Percentiles rank a stretch among this genome's conserved stretches.
Evolutionary conservation across 2,797 vertebrate genomes (phyloP).

Genomic region (Dryobates pubescens): DNA sequence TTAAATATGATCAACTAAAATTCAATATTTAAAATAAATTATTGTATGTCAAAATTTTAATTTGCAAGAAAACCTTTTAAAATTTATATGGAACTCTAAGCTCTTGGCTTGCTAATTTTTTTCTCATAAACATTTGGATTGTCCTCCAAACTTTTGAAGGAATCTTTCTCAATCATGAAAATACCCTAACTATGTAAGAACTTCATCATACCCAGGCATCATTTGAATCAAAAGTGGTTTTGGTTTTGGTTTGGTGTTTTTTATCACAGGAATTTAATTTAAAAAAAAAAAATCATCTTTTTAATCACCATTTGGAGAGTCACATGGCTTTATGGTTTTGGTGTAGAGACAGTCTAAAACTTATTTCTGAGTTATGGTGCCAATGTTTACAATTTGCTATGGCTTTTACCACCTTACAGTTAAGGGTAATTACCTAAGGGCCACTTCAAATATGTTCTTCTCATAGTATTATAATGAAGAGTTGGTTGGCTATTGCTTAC

Average conservation of each 20-base stretch:
- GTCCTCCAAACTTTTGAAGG: background rate
- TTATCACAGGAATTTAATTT: background rate
- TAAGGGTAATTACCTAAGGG: background rate
- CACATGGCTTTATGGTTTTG: background rate
- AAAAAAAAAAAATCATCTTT: background rate
- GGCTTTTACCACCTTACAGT: background rate
- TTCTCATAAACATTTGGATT: background rate
- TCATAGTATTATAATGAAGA: background rate
- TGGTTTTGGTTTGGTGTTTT: background rate
- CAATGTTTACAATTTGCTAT: background rate
- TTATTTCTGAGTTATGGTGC: background rate
- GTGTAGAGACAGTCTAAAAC: background rate
- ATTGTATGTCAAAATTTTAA: background rate
- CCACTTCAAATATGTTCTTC: background rate
- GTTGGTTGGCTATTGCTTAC: background rate
- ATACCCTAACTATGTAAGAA: background rate
- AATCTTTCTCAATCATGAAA: background rate
- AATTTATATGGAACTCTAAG: background rate
- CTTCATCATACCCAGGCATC: background rate
- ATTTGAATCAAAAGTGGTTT: background rate
- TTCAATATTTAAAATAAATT: background rate
- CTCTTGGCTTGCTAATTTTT: background rate
- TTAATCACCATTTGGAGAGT: background rate
- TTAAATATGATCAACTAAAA: background rate
- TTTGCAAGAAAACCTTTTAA: background rate